Evolutionary conservation across 1,140 invertebrate genomes (phyloP).

Genomic region (Atta colombica): DNA sequence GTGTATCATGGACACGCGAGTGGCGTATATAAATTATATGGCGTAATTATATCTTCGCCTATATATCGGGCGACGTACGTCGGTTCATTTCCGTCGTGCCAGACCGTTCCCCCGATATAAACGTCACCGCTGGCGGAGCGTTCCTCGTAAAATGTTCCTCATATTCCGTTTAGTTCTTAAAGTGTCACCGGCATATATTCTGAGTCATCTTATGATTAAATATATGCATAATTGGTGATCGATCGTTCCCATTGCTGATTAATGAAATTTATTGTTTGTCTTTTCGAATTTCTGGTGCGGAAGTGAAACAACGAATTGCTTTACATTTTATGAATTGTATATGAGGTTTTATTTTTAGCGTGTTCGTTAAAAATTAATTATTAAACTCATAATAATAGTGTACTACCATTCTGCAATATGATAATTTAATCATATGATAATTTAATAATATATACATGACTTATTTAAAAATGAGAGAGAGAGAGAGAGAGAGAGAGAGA

Average conservation of each 20-base stretch:
- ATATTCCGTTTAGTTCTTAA: constrained; percentile 55
- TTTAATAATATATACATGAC: neutral
- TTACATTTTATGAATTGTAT: neutral
- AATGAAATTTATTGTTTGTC: constrained; percentile 31
- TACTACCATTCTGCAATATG: neutral
- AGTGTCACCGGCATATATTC: neutral
- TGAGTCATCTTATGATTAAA: constrained; percentile 62
- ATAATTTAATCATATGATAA: neutral
- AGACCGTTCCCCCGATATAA: constrained; percentile 50
- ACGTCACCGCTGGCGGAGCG: constrained; percentile 52
- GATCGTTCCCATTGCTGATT: constrained; percentile 10
- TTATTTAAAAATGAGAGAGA: neutral
- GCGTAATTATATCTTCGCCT: constrained; percentile 54
- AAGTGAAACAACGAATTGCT: neutral
- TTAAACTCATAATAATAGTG: neutral
- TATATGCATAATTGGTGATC: constrained; percentile 14
- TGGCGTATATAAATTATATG: constrained; percentile 64
- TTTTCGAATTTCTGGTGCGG: neutral
- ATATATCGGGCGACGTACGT: constrained; percentile 13
- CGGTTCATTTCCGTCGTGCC: constrained; percentile 32
- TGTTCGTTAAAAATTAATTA: neutral
- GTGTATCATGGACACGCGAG: neutral
- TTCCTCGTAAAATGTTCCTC: constrained; percentile 62
- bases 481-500: too few relatives aligned
- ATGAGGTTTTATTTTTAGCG: neutral